phyloP scores from a whole-genome alignment of 2,113 vertebrate genomes.

The Piprites chloris region DNA sequence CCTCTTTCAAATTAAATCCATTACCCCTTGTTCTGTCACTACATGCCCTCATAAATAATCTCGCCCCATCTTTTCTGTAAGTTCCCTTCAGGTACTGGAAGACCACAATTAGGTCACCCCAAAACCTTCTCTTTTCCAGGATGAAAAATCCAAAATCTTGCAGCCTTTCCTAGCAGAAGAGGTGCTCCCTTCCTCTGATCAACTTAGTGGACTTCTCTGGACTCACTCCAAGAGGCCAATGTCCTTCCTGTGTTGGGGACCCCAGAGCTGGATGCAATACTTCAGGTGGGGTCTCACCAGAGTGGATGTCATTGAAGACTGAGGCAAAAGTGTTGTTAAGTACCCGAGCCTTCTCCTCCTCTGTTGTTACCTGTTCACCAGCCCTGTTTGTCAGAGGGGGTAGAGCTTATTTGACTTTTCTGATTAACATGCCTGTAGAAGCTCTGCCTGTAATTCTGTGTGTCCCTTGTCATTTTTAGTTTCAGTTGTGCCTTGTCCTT shows the following conservation, averaged over 20 bases:
- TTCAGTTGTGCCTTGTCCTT: neutral
- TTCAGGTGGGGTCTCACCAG: neutral
- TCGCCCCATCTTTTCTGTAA: neutral
- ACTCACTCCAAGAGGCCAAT: neutral
- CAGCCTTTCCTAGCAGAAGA: neutral
- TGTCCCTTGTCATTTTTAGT: neutral
- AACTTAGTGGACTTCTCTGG: neutral
- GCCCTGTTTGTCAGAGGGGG: neutral
- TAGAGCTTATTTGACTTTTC: neutral
- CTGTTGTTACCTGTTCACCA: neutral
- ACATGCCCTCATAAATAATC: neutral
- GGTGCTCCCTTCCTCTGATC: neutral
- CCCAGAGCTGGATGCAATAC: neutral
- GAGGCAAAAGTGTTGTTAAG: neutral
- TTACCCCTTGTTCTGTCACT: neutral
- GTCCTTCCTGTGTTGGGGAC: neutral
- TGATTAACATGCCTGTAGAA: neutral
- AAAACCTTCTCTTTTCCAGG: neutral
- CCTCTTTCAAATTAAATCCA: neutral
- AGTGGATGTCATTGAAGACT: neutral
- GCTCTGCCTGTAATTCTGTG: neutral
- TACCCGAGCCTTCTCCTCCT: neutral
- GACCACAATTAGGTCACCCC: neutral
- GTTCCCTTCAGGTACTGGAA: neutral
- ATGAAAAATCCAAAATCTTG: neutral